Evolutionary conservation across 2,888 invertebrate species (phyloP).

Genomic region (Nezara viridula): DNA sequence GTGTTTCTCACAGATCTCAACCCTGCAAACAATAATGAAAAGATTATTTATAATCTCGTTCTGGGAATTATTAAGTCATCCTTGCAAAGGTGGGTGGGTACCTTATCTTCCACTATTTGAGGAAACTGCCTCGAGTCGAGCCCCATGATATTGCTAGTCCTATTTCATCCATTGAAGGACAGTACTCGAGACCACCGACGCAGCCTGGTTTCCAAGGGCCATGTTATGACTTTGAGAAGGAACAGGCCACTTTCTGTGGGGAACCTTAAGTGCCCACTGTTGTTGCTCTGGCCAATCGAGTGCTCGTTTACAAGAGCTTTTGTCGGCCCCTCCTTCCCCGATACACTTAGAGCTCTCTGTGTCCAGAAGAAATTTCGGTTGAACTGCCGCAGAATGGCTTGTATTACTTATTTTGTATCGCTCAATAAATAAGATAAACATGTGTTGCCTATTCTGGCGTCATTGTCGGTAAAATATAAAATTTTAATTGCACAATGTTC

Average conservation of each 20-base stretch:
- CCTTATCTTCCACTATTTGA: neutral
- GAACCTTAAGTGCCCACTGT: neutral
- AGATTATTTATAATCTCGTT: too few relatives aligned
- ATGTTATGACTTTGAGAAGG: constrained; percentile 32
- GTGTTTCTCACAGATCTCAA: too few relatives aligned
- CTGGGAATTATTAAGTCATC: too few relatives aligned
- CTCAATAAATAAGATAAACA: neutral
- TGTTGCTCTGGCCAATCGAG: neutral
- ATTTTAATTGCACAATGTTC: too few relatives aligned
- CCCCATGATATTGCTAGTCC: neutral
- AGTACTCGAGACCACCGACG: neutral
- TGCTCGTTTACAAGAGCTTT: constrained; percentile 16
- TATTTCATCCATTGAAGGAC: neutral
- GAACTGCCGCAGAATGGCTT: neutral
- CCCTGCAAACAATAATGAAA: too few relatives aligned
- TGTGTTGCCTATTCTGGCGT: too few relatives aligned
- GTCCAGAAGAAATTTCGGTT: neutral
- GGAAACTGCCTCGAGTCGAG: neutral
- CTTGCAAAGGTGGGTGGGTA: neutral
- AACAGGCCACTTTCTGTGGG: neutral
- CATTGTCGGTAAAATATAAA: too few relatives aligned
- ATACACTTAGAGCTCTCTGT: neutral
- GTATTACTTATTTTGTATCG: neutral
- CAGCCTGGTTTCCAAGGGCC: constrained; percentile 7
- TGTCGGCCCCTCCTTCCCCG: neutral